These are phyloP conservation scores for Ianthella basta DNA, from an alignment of 37 sponge, comb jelly and placozoan genomes.

Conservation along the genomic window DNA sequence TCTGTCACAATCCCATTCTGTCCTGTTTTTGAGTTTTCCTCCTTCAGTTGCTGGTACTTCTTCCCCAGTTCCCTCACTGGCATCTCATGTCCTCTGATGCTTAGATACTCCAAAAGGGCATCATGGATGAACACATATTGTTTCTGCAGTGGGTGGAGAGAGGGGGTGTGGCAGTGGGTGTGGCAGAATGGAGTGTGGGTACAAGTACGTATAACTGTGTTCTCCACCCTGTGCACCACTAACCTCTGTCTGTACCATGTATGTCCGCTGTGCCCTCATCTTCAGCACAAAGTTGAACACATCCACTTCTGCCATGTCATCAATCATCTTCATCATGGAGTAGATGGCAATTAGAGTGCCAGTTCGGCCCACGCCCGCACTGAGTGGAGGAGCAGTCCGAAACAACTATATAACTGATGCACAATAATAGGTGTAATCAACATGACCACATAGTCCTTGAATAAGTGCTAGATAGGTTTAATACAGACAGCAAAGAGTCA, in stretches of 20 bases:
- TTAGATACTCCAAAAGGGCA: constrained; percentile 59
- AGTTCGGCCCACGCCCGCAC: constrained; percentile 88
- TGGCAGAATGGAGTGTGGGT: background rate
- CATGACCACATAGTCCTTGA: too few species aligned
- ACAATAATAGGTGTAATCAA: too few species aligned
- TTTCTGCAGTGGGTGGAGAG: constrained; percentile 18
- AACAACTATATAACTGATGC: too few species aligned
- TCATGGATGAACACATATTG: constrained; percentile 89
- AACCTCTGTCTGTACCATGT: constrained; percentile 94
- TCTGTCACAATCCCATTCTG: constrained; percentile 41
- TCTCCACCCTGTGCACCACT: too few species aligned
- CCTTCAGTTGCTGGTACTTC: constrained; percentile 21
- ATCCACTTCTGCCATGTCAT: constrained; percentile 61
- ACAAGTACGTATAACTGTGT: too few species aligned
- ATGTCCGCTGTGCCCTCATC: constrained; percentile 65
- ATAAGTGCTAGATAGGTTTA: too few species aligned
- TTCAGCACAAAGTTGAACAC: constrained; percentile 71
- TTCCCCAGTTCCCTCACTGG: constrained; percentile 43
- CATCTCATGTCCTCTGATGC: constrained; percentile 56
- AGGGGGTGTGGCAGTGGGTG: background rate
- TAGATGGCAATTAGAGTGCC: constrained; percentile 76
- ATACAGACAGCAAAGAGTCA: too few species aligned
- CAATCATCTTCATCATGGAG: constrained; percentile 69
- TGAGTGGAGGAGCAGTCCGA: background rate
- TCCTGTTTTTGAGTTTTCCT: constrained; percentile 45